Base-by-base conservation (phyloP, 2,113 vertebrate genomes). In the Zingel zingel region DNA sequence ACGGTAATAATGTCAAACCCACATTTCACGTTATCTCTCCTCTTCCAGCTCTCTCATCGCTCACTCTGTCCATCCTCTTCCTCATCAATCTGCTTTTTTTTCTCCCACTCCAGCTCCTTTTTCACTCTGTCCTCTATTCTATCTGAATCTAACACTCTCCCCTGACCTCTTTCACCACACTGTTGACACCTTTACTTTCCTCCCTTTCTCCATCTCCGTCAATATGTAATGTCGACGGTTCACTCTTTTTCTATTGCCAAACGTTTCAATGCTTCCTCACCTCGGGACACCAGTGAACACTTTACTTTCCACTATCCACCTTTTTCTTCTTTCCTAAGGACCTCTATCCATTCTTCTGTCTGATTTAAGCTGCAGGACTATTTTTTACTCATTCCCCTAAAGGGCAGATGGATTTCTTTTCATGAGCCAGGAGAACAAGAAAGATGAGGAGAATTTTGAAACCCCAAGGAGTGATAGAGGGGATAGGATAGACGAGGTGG, bases 351-450 rank as follows among this genome's bases (percentile, higher is more conserved):
- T 88, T 86, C 76, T 72, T 86, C 89, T 92, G 86, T 92, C 91
- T 81, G 84, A 74, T 91, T 89, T 85, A 84, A 85, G 79, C 87
- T 79, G 64, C 80, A 77, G 69, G 72, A 89, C 84, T 82, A 88
- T 91, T 86, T 91, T 91, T 91, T 89, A 90, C 86, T 86, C 71
- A 69, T 84, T 77, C 72, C 71, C 59, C 90, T 82, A 91, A 92
- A 94, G 93, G 91, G 88, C 90, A 94, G 88, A 86, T 79, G 77
- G 80, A 93, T 93, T 93, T 93, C 74, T 92, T 91, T 92, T 92
- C 88, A 88, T 92, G 90, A 89, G 79, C 59, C 81, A 63, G 74
- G 82, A 81, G 87, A 88, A 84, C 62, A 92, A 89, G 88, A 93
- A 89, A 72, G 91, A 93, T 87, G 90, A 86, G 86, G 74, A 83